phyloP scores from a whole-genome alignment of 2,113 vertebrate species.

The Nothobranchius furzeri region DNA sequence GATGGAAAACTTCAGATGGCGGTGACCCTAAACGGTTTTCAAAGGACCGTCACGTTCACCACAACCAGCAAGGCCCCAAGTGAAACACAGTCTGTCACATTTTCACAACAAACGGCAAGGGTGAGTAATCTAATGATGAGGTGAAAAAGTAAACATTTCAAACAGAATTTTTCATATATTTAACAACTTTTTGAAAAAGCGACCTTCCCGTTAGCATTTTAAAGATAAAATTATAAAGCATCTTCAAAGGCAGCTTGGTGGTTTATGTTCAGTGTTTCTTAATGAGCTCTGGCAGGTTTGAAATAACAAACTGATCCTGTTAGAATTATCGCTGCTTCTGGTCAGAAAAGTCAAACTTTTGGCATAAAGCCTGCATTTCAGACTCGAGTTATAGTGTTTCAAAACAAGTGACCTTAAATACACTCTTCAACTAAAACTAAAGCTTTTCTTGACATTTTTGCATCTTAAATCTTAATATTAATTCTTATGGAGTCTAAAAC shows the following conservation, averaged over 20 bases:
- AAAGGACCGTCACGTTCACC: constrained; percentile 86
- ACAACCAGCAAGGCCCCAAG: constrained; percentile 85
- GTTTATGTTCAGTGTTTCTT: background rate
- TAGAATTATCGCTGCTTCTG: background rate
- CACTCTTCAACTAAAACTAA: background rate
- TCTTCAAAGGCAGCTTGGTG: background rate
- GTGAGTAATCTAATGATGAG: constrained; percentile 70
- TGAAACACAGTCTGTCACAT: constrained; percentile 86
- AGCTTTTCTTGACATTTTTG: background rate
- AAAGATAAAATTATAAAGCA: background rate
- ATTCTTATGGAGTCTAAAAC: background rate
- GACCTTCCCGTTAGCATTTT: no score
- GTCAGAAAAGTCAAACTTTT: background rate
- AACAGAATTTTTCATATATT: no score
- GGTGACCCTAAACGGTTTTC: constrained; percentile 88
- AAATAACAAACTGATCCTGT: background rate
- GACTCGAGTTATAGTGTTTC: background rate
- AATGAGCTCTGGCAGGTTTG: background rate
- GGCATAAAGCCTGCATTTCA: background rate
- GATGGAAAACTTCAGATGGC: constrained; percentile 91
- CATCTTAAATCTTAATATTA: background rate
- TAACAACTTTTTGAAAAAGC: no score
- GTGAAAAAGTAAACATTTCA: no score
- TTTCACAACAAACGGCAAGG: constrained; percentile 81
- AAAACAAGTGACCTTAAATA: background rate